These are phyloP conservation scores for Cheilinus undulatus DNA, from an alignment of 2,113 vertebrate genomes.

Conservation along the genomic window DNA sequence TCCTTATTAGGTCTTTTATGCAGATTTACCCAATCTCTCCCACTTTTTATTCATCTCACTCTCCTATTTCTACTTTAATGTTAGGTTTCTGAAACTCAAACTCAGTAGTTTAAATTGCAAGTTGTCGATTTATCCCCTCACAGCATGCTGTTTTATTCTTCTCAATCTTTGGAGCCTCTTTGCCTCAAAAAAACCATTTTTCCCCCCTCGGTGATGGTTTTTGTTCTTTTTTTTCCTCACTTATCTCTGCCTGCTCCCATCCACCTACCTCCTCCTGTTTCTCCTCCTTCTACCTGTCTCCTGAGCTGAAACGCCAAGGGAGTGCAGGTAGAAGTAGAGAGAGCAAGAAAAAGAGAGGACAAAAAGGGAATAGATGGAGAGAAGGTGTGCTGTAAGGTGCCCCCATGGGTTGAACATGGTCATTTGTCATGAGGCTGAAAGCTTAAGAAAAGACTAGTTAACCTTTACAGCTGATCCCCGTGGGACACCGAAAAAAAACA, in stretches of 20 bases:
- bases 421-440: slow-evolving; percentile 83
- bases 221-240: slow-evolving; percentile 14
- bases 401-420: slow-evolving; percentile 77
- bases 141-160: slow-evolving; percentile 27
- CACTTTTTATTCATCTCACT: slow-evolving; percentile 20
- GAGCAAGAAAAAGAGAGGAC: background rate
- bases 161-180: background rate
- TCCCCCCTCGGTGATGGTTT: slow-evolving; percentile 30
- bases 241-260: slow-evolving; percentile 19
- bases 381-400: slow-evolving; percentile 71
- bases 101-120: slow-evolving; percentile 18
- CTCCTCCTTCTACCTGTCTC: slow-evolving; percentile 49
- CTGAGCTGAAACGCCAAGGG: slow-evolving; percentile 47
- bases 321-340: slow-evolving; percentile 9
- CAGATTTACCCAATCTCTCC: slow-evolving; percentile 26
- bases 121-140: slow-evolving; percentile 24
- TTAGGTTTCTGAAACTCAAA: slow-evolving; percentile 25
- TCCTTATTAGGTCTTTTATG: slow-evolving; percentile 19
- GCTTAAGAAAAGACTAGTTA: slow-evolving; percentile 85
- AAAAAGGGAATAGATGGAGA: slow-evolving; percentile 27
- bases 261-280: slow-evolving; percentile 44
- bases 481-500: slow-evolving; percentile 66
- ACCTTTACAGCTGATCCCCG: slow-evolving; percentile 80
- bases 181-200: slow-evolving; percentile 21
- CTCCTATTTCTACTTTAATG: slow-evolving; percentile 19